These are phyloP conservation scores for Petrolisthes cinctipes DNA, from an alignment of 2,888 invertebrate genomes.

Conservation along the genomic window DNA sequence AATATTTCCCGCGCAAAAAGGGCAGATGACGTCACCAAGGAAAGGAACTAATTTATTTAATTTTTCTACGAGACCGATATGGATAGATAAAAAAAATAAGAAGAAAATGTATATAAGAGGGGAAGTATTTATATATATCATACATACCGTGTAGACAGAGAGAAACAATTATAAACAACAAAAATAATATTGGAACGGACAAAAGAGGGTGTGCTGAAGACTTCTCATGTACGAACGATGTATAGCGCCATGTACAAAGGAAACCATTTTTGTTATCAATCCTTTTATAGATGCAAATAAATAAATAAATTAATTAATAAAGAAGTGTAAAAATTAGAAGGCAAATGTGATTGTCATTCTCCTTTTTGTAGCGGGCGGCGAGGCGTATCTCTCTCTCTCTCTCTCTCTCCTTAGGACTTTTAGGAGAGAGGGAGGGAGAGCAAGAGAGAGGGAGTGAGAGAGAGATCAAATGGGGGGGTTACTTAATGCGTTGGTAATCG, in stretches of 20 bases:
- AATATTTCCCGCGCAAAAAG: too few relatives aligned
- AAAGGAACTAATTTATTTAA: too few relatives aligned
- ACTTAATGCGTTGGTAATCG: too few relatives aligned
- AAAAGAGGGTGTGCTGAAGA: not conserved
- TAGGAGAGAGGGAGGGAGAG: too few relatives aligned
- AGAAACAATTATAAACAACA: constrained; percentile 15
- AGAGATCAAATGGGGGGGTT: too few relatives aligned
- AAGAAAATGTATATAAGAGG: constrained; percentile 18
- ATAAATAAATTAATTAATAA: constrained; percentile 19
- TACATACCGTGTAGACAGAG: not conserved
- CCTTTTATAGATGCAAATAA: constrained; percentile 65
- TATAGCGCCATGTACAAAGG: constrained; percentile 63
- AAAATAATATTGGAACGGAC: not conserved
- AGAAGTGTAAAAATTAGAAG: constrained; percentile 62
- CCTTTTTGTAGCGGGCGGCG: not conserved
- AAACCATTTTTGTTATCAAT: constrained; percentile 64
- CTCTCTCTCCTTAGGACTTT: too few relatives aligned
- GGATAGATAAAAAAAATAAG: constrained; percentile 14
- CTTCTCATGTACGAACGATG: constrained; percentile 49
- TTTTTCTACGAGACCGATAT: not conserved
- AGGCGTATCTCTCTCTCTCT: too few relatives aligned
- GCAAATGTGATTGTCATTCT: constrained; percentile 29
- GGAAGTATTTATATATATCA: not conserved
- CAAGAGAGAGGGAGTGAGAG: too few relatives aligned
- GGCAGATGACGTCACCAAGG: too few relatives aligned